phyloP scores from a whole-genome alignment of 2,113 vertebrate species.

The Cyphomyrus plagiostoma region DNA sequence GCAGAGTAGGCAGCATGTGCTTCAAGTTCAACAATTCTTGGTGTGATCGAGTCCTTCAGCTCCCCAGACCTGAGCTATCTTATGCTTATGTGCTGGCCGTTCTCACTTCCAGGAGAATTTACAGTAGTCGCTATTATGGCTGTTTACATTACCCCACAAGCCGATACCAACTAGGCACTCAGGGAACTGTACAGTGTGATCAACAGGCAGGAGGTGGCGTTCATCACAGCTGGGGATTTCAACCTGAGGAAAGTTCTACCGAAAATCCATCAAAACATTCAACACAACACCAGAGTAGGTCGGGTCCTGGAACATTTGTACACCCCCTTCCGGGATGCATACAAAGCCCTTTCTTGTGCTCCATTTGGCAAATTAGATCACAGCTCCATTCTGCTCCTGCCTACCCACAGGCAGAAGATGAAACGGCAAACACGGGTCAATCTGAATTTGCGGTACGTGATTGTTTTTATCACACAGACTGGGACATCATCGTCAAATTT shows the following conservation, averaged over 20 bases:
- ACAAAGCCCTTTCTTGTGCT: not conserved
- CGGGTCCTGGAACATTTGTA: not conserved
- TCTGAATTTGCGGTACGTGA: not conserved
- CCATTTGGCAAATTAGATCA: constrained; percentile 22
- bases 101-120: too few relatives aligned
- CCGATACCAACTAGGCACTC: too few relatives aligned
- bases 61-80: too few relatives aligned
- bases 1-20: too few relatives aligned
- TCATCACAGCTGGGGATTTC: too few relatives aligned
- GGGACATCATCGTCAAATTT: not conserved
- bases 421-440: constrained; percentile 21
- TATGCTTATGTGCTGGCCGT: too few relatives aligned
- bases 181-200: too few relatives aligned
- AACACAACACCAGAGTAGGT: not conserved
- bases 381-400: constrained; percentile 15
- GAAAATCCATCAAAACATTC: not conserved
- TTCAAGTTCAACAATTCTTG: too few relatives aligned
- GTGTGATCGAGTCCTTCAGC: too few relatives aligned
- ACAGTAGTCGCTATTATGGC: too few relatives aligned
- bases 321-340: not conserved
- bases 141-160: too few relatives aligned
- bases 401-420: constrained; percentile 22
- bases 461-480: not conserved
- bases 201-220: too few relatives aligned
- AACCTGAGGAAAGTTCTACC: not conserved